Base-by-base conservation (phyloP, 2,113 vertebrate species). In the Mus spicilegus region DNA sequence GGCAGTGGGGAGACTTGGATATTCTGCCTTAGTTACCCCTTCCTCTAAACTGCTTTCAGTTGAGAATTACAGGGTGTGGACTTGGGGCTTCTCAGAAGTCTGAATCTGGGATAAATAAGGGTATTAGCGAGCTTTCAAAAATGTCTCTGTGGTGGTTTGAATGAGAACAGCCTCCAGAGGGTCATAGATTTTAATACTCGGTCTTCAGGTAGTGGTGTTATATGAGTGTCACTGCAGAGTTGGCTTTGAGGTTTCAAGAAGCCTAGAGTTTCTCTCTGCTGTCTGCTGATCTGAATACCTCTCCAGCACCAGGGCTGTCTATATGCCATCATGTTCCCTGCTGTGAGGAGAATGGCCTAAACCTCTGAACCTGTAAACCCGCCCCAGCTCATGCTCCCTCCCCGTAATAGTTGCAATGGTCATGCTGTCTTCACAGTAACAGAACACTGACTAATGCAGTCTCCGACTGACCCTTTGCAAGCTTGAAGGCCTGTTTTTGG, bases 61-160 rank as follows among this genome's bases (percentile, higher is more conserved):
- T 78, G 70, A 22, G 30, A 73, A 33, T 80, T 73, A 7, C 20
- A 42, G 39, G 24, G 67, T 0, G 10, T 70, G 30, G 87, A 16
- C 16, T 58, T 42, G 58, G 22, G 81, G n/a, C 42, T 96, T 85
- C 49, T 76, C 65, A 39, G 93, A 95, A 90, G 89, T 54, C 88
- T 88, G 75, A 56, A 65, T 73, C 80, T 81, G 36, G 56, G 33
- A 42, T 80, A 84, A 85, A 10, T 46, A 51, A 65, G 46, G 77
- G 19, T 80, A 70, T 81, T 39, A 58, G 0, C 14, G 30, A 76
- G 26, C 4, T 65, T 65, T 65, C 26, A 84, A 84, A 88, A 93
- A n/a, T 17, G 16, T 93, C 61, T 80, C 54, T 82, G 54, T n/a
- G 19, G 51, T 81, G 51, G 49, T 36, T 36, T 54, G 49, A 80